A percentile compares a stretch with the other conserved stretches of the same genome.
Evolutionary conservation across 2,113 vertebrate genomes (phyloP).

Genomic region (Aegithalos caudatus): DNA sequence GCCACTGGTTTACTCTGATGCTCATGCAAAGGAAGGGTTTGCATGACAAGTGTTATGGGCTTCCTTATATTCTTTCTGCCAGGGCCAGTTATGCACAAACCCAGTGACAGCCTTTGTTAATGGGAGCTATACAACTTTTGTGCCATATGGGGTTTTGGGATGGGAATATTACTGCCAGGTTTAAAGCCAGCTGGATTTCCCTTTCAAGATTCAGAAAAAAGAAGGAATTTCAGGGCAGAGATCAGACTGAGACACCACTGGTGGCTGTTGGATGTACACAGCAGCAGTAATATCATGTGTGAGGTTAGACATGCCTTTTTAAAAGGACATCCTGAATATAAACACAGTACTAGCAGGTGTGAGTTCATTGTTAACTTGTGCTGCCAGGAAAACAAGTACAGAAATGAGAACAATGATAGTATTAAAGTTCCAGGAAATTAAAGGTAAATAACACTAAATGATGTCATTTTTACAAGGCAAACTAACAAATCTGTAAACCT

Average conservation of each 20-base stretch:
- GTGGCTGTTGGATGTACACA: neutral
- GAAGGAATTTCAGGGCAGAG: neutral
- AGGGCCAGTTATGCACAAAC: neutral
- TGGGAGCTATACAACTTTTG: neutral
- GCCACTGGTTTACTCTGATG: neutral
- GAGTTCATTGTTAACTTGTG: conserved; percentile 17
- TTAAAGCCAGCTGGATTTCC: neutral
- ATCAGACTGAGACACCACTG: neutral
- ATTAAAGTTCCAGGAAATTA: conserved; percentile 7
- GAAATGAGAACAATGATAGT: conserved; percentile 1
- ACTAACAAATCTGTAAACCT: neutral
- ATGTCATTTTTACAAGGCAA: neutral
- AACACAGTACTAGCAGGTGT: neutral
- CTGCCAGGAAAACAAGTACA: neutral
- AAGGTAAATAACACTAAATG: conserved; percentile 9
- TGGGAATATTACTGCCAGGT: neutral
- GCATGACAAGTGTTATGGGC: neutral
- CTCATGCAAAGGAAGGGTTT: neutral
- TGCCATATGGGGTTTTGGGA: neutral
- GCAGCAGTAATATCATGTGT: neutral
- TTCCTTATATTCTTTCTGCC: neutral
- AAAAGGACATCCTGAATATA: neutral
- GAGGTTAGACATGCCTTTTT: neutral
- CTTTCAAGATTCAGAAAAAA: neutral
- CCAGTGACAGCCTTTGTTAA: neutral